Base-by-base conservation (phyloP, 2,113 vertebrate genomes). In the Entomyzon cyanotis region DNA sequence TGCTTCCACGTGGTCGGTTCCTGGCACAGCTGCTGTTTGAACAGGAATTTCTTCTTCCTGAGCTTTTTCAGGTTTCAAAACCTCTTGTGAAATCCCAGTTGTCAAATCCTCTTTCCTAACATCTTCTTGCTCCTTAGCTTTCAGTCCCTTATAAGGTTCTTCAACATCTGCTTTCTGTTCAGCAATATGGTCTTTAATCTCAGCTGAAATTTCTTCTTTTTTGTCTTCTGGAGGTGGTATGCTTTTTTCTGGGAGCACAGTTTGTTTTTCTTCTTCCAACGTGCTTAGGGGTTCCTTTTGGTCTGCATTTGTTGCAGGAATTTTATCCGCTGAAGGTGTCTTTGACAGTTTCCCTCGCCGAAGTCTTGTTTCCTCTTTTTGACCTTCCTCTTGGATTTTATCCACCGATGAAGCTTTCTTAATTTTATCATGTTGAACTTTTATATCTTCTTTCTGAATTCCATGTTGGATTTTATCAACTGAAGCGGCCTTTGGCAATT, bases 391-490 rank as follows among this genome's bases (percentile, higher is more conserved):
- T 42, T 92, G 93, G 53, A 87, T 93, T 87, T 87, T 96, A 67
- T 96, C 96, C 84, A 95, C 62, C 1, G 95, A 94, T 31, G 64
- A 68, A 62, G 85, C 49, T 95, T 95, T 94, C 18, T 7, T 50
- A 4, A 81, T 49, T 84, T 96, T 93, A 35, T 94, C 90, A 39
- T 46, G 31, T 30, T 91, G 95, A 84, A 80, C 46, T 84, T 93
- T 94, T 89, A 49, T 18, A 77, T 94, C 86, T 67, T 96, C 96
- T 80, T 89, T 96, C 25, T 87, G 88, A 93, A 90, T 56, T 67
- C 52, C 90, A 18, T 71, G 76, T 30, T 95, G 93, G 30, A 96
- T 97, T 96, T 97, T 96, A 82, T 95, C 96, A 90, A 11, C 73
- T 58, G 95, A 95, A 89, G 78, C 52, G 37, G 88, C 49, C 46